phyloP scores from a whole-genome alignment of 2,888 invertebrate species.

The Euplagia quadripunctaria region DNA sequence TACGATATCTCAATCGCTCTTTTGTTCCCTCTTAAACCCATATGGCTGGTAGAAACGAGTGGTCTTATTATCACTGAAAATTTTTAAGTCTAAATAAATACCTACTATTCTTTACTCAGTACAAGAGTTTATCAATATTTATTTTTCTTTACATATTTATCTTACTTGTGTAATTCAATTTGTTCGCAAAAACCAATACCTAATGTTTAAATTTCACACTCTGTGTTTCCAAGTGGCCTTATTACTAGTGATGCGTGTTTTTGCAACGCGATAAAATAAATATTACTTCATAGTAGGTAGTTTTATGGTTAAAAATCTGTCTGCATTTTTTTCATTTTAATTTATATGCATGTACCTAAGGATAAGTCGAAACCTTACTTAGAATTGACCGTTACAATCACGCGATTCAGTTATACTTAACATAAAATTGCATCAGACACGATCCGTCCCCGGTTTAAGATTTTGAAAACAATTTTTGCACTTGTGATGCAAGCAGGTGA shows the following conservation, averaged over 20 bases:
- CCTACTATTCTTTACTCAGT: background rate
- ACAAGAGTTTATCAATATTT: conserved; percentile 6
- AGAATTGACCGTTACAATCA: background rate
- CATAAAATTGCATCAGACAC: background rate
- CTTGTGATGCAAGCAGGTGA: background rate
- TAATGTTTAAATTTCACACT: background rate
- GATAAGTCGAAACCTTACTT: background rate
- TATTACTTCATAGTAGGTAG: conserved; percentile 5
- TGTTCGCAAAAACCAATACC: background rate
- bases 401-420: conserved; percentile 1
- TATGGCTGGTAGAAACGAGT: too few species aligned
- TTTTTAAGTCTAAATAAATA: background rate
- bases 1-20: too few species aligned
- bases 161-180: background rate
- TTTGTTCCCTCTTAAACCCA: background rate
- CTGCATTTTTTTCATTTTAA: conserved; percentile 7
- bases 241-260: background rate
- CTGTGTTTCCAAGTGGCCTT: background rate
- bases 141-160: background rate
- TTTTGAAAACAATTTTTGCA: background rate
- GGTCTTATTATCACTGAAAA: background rate
- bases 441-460: background rate
- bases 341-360: background rate
- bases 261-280: conserved; percentile 13
- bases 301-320: background rate